A percentile compares a stretch with the other conserved stretches of the same genome.
phyloP scores from a whole-genome alignment of 2,797 vertebrate genomes.

The Margarornis squamiger region DNA sequence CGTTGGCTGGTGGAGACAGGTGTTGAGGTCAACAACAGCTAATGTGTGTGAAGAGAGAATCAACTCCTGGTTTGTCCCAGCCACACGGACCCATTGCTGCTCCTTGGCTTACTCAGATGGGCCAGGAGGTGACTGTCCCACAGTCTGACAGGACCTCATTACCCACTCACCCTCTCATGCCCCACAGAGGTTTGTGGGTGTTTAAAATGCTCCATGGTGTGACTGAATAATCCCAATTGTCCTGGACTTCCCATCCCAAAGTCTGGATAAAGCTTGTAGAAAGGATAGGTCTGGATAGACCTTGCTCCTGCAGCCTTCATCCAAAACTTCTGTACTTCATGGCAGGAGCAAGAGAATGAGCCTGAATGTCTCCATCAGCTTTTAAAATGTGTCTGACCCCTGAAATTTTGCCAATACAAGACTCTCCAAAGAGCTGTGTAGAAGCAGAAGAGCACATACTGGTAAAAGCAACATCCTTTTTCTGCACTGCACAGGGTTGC shows the following conservation, averaged over 20 bases:
- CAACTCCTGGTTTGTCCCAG: accelerated
- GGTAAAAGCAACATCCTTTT: neutral
- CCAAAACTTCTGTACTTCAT: neutral
- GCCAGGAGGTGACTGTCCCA: neutral
- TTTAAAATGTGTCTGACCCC: neutral
- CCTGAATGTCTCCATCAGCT: neutral
- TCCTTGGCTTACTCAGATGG: neutral
- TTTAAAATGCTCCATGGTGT: neutral
- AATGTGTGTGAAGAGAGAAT: neutral
- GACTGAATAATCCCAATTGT: neutral
- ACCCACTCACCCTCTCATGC: neutral
- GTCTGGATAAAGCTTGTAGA: neutral
- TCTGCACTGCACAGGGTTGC: neutral
- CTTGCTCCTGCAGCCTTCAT: neutral
- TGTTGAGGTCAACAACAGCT: neutral
- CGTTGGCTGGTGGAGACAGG: neutral
- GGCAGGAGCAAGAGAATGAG: neutral
- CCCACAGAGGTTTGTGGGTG: neutral
- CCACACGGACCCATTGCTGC: neutral
- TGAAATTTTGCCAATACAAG: neutral
- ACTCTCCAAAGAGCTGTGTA: neutral
- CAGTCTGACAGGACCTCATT: neutral
- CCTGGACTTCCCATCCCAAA: neutral
- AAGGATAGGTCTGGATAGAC: neutral
- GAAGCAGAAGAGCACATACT: neutral